These are phyloP conservation scores for Lutjanus argentimaculatus DNA, from an alignment of 2,797 vertebrate species.

Conservation along the genomic window DNA sequence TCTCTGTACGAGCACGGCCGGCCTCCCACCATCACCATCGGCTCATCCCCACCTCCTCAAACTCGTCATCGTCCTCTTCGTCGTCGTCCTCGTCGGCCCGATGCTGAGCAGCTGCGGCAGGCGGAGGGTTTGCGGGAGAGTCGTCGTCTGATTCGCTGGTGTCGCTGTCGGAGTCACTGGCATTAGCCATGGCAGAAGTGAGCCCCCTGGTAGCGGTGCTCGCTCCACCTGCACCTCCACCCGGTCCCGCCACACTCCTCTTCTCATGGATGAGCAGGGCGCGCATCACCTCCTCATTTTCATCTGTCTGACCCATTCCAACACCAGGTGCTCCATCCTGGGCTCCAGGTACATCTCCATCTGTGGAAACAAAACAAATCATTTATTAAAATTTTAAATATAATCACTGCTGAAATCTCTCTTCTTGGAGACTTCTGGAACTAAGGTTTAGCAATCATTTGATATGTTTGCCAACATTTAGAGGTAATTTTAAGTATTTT, in stretches of 20 bases:
- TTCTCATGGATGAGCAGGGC: slow-evolving; percentile 98
- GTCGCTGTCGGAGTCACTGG: slow-evolving; percentile 95
- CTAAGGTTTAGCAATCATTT: no score
- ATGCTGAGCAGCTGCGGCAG: slow-evolving; percentile 25
- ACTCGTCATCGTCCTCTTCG: slow-evolving; percentile 93
- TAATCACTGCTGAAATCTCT: not conserved
- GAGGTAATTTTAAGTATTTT: not conserved
- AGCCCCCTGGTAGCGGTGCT: slow-evolving; percentile 76
- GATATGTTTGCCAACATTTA: no score
- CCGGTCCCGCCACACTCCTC: slow-evolving; percentile 81
- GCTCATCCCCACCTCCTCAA: slow-evolving; percentile 95
- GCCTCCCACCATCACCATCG: slow-evolving; percentile 92
- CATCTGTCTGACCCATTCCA: slow-evolving; percentile 81
- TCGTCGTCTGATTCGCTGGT: slow-evolving; percentile 98
- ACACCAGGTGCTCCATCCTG: slow-evolving; percentile 86
- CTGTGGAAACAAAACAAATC: slow-evolving; percentile 73
- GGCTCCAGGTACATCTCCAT: slow-evolving; percentile 82
- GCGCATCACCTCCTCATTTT: slow-evolving; percentile 98
- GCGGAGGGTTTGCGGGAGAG: slow-evolving; percentile 78
- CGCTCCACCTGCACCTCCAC: slow-evolving; percentile 48
- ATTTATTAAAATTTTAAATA: not conserved
- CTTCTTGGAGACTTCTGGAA: not conserved
- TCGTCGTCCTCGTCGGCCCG: slow-evolving; percentile 84
- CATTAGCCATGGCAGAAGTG: slow-evolving; percentile 59
- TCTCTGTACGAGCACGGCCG: slow-evolving; percentile 90